Base-by-base conservation (phyloP, 2,888 invertebrate genomes). In the Nineta flava region DNA sequence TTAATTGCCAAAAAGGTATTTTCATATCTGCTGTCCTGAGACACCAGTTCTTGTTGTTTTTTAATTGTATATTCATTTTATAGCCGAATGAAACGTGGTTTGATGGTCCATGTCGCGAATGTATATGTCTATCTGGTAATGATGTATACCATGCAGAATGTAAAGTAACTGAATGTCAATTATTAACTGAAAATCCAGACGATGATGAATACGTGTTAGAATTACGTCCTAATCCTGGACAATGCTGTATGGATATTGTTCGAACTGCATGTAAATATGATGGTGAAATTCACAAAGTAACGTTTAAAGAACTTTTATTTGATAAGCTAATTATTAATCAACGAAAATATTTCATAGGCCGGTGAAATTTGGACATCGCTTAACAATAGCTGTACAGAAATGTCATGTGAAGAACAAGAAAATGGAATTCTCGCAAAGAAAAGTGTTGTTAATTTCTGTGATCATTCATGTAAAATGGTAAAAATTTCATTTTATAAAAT, bases 61-160 rank as follows among this genome's bases (percentile, higher is more conserved):
- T 17, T 16, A 43, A 19, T 6, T 12, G 3, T 1, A 43, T 17
- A 6, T 43, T n/a, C 15, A 31, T 46, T 50, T 44, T 43, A 0
- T 56, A 77, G 77, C 53, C 69, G 42, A 76, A 79, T 10, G 72
- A 75, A 1, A 70, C 65, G 0, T 86, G 85, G 85, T 61, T 69
- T 52, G 83, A 85, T 61, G 84, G 83, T 0, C 79, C 80, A 17
- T 86, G 86, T 58, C 74, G 76, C 38, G 67, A 70, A 32, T 86
- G 85, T 57, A 65, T 66, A 43, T 85, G 84, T 61, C 41, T 56
- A 26, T 65, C 65, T 34, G 57, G 60, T 40, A 56, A 57, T 13
- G 63, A 61, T 7, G 69, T 63, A 50, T 57, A 59, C 1, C 60
- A 65, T 6, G 58, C 61, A 10, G 52, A 65, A 3, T 84, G 84